Evolutionary conservation across 2,113 vertebrate species (phyloP).

Genomic region (Hemiscyllium ocellatum): DNA sequence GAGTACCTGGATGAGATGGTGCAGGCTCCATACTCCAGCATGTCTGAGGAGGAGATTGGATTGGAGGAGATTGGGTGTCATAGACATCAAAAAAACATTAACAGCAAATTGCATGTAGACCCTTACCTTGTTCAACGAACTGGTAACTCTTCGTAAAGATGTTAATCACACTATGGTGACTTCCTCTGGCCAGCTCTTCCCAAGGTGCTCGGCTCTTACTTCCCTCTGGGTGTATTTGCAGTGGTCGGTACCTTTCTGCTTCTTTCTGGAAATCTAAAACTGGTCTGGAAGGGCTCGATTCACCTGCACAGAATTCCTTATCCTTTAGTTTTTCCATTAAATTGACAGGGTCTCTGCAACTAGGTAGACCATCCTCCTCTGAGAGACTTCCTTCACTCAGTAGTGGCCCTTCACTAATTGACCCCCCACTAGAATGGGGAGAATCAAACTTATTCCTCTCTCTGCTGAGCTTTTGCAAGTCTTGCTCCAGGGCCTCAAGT

Average conservation of each 20-base stretch:
- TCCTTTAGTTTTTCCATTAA: constrained; percentile 55
- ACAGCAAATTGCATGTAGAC: neutral
- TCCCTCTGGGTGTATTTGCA: constrained; percentile 51
- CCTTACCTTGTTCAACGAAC: constrained; percentile 68
- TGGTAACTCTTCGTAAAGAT: constrained; percentile 85
- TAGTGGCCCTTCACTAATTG: constrained; percentile 83
- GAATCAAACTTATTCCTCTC: constrained; percentile 26
- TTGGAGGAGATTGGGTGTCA: no score
- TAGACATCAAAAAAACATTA: neutral
- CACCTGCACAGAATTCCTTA: constrained; percentile 57
- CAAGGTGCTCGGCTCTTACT: constrained; percentile 60
- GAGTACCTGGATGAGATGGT: neutral
- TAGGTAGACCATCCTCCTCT: constrained; percentile 56
- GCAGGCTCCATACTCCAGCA: neutral
- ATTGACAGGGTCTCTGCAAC: constrained; percentile 45
- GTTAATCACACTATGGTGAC: constrained; percentile 90
- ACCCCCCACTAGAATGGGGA: constrained; percentile 67
- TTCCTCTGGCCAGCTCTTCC: constrained; percentile 86
- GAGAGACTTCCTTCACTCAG: constrained; percentile 76
- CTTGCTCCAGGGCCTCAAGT: constrained; percentile 44
- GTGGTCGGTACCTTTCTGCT: constrained; percentile 64
- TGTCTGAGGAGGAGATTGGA: neutral
- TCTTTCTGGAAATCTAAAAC: constrained; percentile 80
- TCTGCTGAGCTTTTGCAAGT: constrained; percentile 37
- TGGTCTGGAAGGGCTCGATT: constrained; percentile 59